Evolutionary conservation across 2,797 vertebrate species (phyloP), one percentile per base, ranked within the genome.

Genomic region (Cossypha dichroa): DNA sequence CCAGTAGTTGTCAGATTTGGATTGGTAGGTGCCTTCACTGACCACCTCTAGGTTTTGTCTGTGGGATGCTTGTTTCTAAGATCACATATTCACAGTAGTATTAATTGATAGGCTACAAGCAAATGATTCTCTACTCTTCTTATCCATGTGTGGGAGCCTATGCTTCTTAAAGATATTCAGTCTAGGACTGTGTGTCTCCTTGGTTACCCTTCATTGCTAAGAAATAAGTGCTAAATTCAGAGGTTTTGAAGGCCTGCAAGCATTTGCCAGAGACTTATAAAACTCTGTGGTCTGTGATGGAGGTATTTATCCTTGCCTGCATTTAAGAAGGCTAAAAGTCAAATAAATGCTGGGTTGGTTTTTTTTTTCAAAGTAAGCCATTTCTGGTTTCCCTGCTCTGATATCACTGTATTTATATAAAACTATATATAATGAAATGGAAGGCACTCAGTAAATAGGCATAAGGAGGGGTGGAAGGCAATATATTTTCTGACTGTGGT

Each of bases 211-310:
- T 64, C 68, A 76, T 36, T 95, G 52, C 59, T 80, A 25, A 79
- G 88, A 92, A 92, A 86, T 56, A 91, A 89, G 77, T 62, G 40
- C 40, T 66, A 69, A 92, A 93, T 90, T 83, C 60, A 77, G 89
- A 68, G 26, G 38, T 90, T 94, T 66, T 86, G 63, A 88, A 93
- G 75, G 29, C 70, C 52, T 34, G 19, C 12, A 77, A 85, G 48
- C 11, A 72, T 91, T 95, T 95, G 20, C 49, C 40, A 78, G 38
- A 90, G 38, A 48, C 33, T 73, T 64, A 40, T 13, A 84, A 63
- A 88, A 51, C 31, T 72, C n/a, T 67, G 17, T 55, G 11, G 18
- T 79, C 76, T 82, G 38, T 78, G 34, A 76, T 52, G 40, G 63
- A 88, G 41, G 17, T 87, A 41, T 88, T 83, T 83, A 38, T 75